Base-by-base conservation (phyloP, 2,888 invertebrate genomes). In the Heteromurus nitidus region DNA sequence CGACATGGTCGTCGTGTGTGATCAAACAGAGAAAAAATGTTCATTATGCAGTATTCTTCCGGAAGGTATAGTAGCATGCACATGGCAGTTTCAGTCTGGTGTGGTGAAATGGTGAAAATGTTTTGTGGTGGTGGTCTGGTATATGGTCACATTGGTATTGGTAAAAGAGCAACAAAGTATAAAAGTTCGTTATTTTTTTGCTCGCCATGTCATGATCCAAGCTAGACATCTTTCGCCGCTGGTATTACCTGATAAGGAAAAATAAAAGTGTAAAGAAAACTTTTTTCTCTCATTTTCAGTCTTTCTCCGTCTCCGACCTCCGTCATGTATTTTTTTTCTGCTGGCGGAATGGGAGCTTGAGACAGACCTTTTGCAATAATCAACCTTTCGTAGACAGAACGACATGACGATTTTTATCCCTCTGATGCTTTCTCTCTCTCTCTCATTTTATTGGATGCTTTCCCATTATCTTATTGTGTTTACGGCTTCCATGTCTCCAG, bases 401-500 rank as follows among this genome's bases (percentile, higher is more conserved):
- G 20, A 50, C 20, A 9, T 22, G 18, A 50, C 13, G 20, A 2
- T 3, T 20, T n/a, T 18, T 50, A 50, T 50, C 9, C 2, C 20
- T 1, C 20, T 20, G 16, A n/a, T n/a, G n/a, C n/a, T n/a, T n/a
- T n/a, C n/a, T n/a, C n/a, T n/a, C n/a, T n/a, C n/a, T n/a, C n/a
- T 20, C 50, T 18, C 20, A 16, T 3, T 16, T 50, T 50, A 50
- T 50, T 50, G 50, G 50, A 50, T 50, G 50, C 18, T 50, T 55
- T 24, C 55, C 55, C 26, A 55, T 26, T 55, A 55, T 55, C 55
- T 55, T 55, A 55, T 55, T 55, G 55, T 55, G 55, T 55, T 18
- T 50, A 50, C 50, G 13, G 22, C 50, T 50, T 50, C 20, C n/a
- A n/a, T n/a, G n/a, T n/a, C n/a, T n/a, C n/a, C n/a, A n/a, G n/a